Evolutionary conservation across 2,113 vertebrate species (phyloP).

Genomic region (Anarhynchus alexandrinus): DNA sequence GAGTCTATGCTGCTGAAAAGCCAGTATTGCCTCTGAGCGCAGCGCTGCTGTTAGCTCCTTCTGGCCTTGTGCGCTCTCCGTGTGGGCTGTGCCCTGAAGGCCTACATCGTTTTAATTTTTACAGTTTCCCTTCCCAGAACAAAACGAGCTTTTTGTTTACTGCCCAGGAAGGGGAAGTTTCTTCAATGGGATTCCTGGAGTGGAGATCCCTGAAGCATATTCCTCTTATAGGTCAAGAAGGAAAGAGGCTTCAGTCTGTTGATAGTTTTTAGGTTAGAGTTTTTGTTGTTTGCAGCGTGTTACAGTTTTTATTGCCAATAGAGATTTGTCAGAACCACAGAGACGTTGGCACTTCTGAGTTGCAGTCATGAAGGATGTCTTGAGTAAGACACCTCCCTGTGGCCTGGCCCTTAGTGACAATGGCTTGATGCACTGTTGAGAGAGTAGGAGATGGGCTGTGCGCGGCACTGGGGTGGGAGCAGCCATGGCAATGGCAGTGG

Average conservation of each 20-base stretch:
- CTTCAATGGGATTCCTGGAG: background rate
- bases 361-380: background rate
- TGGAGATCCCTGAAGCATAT: background rate
- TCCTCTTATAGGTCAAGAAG: background rate
- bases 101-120: accelerated
- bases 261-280: background rate
- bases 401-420: background rate
- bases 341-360: accelerated
- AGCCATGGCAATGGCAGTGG: accelerated
- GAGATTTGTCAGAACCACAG: background rate
- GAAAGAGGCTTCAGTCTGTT: background rate
- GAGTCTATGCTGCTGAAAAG: background rate
- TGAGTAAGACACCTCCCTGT: background rate
- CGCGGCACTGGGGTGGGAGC: accelerated
- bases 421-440: background rate
- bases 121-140: background rate
- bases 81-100: background rate
- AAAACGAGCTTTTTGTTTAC: background rate
- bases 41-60: background rate
- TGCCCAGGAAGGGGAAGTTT: background rate
- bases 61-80: background rate
- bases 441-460: background rate
- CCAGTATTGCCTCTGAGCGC: background rate
- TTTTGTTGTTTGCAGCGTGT: background rate
- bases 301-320: background rate